Percentiles rank a stretch among this genome's conserved stretches.
These are phyloP conservation scores for Myotis findleyi DNA, from an alignment of 2,797 vertebrate genomes.

Conservation along the genomic window DNA sequence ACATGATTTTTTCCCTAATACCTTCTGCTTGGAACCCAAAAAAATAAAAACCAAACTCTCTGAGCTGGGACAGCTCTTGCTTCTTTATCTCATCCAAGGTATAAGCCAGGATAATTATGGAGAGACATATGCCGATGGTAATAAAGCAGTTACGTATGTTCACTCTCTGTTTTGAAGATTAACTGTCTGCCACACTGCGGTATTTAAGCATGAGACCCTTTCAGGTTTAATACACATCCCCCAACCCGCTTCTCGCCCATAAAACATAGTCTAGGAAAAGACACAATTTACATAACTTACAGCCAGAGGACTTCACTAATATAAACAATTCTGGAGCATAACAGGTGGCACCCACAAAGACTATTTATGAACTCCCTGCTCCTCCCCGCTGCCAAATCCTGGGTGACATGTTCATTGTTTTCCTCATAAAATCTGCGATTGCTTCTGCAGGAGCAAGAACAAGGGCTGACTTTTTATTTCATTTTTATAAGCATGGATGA, in stretches of 20 bases:
- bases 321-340: constrained; percentile 75
- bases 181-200: constrained; percentile 78
- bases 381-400: constrained; percentile 68
- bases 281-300: constrained; percentile 78
- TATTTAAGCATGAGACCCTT: constrained; percentile 77
- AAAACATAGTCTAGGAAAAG: constrained; percentile 64
- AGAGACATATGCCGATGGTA: constrained; percentile 77
- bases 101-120: constrained; percentile 77
- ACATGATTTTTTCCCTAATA: background rate
- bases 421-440: constrained; percentile 82
- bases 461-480: constrained; percentile 84
- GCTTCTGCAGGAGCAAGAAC: constrained; percentile 72
- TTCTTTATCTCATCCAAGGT: constrained; percentile 74
- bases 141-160: constrained; percentile 78
- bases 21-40: constrained; percentile 15
- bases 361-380: constrained; percentile 76
- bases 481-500: constrained; percentile 79
- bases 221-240: constrained; percentile 66
- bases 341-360: constrained; percentile 79
- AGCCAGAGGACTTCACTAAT: constrained; percentile 68
- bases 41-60: constrained; percentile 34
- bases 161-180: constrained; percentile 81
- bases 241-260: background rate
- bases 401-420: constrained; percentile 80
- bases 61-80: background rate